Percentiles rank a stretch among this genome's conserved stretches.
These are phyloP conservation scores for Hirtodrosophila duncani DNA, from an alignment of 2,888 invertebrate genomes.

Conservation along the genomic window DNA sequence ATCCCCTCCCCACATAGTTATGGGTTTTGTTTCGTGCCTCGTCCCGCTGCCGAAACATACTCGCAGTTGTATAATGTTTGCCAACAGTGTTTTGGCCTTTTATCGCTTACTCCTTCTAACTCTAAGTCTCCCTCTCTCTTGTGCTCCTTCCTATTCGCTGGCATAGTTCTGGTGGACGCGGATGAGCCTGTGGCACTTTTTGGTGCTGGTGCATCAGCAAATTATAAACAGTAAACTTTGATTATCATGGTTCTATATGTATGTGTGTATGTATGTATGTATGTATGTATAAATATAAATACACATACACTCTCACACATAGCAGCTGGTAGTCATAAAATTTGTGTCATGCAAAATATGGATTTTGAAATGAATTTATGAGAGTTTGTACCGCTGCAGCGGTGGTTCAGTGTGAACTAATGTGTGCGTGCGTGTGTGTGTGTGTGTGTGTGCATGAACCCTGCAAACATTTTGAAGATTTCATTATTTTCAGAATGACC, in stretches of 20 bases:
- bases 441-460: conserved; percentile 30
- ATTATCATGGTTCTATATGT: conserved; percentile 32
- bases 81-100: too few species aligned
- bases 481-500: conserved; percentile 1
- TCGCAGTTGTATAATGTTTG: not conserved
- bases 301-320: not conserved
- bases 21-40: not conserved
- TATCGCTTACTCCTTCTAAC: too few species aligned
- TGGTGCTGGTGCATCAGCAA: conserved; percentile 39
- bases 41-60: conserved; percentile 21
- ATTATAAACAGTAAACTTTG: conserved; percentile 57
- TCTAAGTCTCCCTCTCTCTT: conserved; percentile 5
- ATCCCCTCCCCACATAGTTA: not conserved
- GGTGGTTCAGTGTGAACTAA: not conserved
- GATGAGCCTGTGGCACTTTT: conserved; percentile 36
- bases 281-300: not conserved
- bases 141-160: conserved; percentile 17
- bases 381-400: conserved; percentile 42
- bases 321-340: conserved; percentile 35
- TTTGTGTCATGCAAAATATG: conserved; percentile 56
- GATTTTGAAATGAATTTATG: conserved; percentile 57
- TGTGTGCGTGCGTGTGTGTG: conserved; percentile 6
- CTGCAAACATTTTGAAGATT: conserved; percentile 7
- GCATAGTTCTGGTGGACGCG: conserved; percentile 14
- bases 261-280: not conserved